phyloP scores from a whole-genome alignment of 2,888 invertebrate genomes.

The Campoplex capitator region DNA sequence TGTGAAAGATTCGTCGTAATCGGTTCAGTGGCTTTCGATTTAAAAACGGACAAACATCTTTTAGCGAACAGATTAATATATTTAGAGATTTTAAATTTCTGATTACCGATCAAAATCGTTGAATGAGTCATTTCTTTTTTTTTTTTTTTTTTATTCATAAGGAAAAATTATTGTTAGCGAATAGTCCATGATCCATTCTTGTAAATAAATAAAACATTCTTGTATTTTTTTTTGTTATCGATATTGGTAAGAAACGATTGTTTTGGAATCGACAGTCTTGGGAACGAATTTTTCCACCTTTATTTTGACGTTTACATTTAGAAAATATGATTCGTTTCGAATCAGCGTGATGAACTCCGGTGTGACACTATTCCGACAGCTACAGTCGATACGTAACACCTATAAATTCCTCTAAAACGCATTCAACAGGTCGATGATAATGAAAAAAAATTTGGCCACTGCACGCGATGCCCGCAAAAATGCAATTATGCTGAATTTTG shows the following conservation, averaged over 20 bases:
- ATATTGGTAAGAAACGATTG: background rate
- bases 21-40: too few species aligned
- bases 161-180: too few species aligned
- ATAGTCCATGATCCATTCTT: background rate
- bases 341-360: background rate
- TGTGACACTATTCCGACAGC: background rate
- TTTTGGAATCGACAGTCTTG: background rate
- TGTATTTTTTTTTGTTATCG: background rate
- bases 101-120: too few species aligned
- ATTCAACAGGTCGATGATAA: background rate
- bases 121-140: too few species aligned
- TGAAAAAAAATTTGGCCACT: background rate
- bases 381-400: background rate
- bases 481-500: background rate
- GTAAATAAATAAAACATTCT: too few species aligned
- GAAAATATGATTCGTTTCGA: background rate
- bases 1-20: too few species aligned
- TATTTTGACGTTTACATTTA: background rate
- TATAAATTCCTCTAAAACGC: too few species aligned
- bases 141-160: too few species aligned
- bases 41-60: too few species aligned
- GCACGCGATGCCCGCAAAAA: background rate
- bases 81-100: too few species aligned
- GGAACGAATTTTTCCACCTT: background rate
- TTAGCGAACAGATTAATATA: too few species aligned